phyloP scores from a whole-genome alignment of 2,113 vertebrate genomes.

The Mixornis gularis region DNA sequence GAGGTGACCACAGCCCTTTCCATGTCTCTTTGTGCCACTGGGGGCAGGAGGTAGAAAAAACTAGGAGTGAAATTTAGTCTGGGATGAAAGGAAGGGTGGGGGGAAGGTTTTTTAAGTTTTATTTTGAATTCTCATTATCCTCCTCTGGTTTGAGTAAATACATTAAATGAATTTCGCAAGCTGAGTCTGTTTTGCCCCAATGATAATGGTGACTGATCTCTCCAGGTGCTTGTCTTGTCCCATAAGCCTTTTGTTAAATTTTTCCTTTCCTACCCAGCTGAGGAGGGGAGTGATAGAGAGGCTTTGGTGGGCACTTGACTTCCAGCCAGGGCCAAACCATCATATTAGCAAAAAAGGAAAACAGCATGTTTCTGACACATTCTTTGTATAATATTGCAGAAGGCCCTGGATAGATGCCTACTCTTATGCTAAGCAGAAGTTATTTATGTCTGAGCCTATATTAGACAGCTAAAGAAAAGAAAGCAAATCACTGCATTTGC shows the following conservation, averaged over 20 bases:
- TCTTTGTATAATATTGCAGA: not conserved
- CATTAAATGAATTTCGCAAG: not conserved
- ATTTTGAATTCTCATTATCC: not conserved
- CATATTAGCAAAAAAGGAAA: not conserved
- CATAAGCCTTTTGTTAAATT: not conserved
- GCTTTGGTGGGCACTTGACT: not conserved
- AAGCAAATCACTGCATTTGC: not conserved
- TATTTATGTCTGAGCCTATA: not conserved
- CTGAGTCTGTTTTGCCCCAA: not conserved
- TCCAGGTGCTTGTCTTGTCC: not conserved
- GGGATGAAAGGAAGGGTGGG: not conserved
- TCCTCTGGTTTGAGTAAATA: not conserved
- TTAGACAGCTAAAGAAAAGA: not conserved
- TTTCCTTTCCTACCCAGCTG: not conserved
- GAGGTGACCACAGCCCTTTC: not conserved
- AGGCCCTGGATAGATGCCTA: not conserved
- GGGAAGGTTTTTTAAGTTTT: not conserved
- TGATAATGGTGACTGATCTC: not conserved
- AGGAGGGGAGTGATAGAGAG: fast-evolving
- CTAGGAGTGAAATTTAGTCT: not conserved
- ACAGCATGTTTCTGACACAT: not conserved
- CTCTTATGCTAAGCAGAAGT: not conserved
- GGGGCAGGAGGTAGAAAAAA: not conserved
- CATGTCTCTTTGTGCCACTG: fast-evolving
- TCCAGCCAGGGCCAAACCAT: not conserved